phyloP scores from a whole-genome alignment of 2,113 vertebrate species.

The Campylomormyrus tamandua region DNA sequence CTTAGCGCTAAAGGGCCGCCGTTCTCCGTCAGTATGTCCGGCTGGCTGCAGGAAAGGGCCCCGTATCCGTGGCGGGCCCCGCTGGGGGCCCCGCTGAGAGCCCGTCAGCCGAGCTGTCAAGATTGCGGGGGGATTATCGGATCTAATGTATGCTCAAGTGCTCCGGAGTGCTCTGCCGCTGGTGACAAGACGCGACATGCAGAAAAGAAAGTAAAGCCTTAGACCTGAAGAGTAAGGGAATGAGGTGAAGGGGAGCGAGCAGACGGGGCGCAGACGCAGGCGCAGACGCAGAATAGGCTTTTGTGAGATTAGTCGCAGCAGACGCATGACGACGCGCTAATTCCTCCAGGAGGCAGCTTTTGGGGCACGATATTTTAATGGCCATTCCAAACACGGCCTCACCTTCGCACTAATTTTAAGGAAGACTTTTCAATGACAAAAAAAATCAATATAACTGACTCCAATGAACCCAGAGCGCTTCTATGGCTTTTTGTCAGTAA shows the following conservation, averaged over 20 bases:
- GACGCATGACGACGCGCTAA: not conserved
- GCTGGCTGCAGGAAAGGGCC: conserved; percentile 1
- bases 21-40: conserved; percentile 8
- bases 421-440: not conserved
- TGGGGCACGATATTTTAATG: not conserved
- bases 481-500: not conserved
- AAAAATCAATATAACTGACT: not conserved
- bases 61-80: conserved; percentile 48
- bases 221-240: not conserved
- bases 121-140: conserved; percentile 66
- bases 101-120: conserved; percentile 63
- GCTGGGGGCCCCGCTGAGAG: conserved; percentile 52
- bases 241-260: not conserved
- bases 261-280: conserved; percentile 9
- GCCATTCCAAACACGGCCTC: not conserved
- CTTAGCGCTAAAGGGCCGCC: conserved; percentile 1
- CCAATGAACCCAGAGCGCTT: not conserved
- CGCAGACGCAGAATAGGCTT: conserved; percentile 13
- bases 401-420: not conserved
- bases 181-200: conserved; percentile 36
- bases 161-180: conserved; percentile 46
- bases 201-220: not conserved
- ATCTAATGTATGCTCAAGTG: conserved; percentile 46
- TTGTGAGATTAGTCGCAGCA: conserved; percentile 28
- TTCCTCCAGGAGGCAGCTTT: not conserved